phyloP scores from a whole-genome alignment of 2,113 vertebrate species.

The Ptilorrhoa leucosticta region DNA sequence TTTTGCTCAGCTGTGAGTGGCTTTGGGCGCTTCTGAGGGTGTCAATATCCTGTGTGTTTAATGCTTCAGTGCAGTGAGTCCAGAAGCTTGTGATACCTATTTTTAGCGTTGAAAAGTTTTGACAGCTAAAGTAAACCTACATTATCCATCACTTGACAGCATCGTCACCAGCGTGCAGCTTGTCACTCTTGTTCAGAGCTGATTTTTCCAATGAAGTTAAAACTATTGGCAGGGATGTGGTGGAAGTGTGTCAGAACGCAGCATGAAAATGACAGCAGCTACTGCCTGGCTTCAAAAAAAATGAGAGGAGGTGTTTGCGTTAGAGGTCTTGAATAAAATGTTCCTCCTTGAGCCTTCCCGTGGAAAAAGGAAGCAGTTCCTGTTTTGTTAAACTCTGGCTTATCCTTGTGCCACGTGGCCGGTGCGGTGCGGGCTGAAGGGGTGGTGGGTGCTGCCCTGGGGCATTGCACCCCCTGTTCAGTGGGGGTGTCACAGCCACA shows the following conservation, averaged over 20 bases:
- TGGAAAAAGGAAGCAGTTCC: neutral
- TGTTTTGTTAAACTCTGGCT: neutral
- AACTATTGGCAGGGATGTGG: neutral
- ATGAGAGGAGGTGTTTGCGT: neutral
- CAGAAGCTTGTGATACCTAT: conserved; percentile 28
- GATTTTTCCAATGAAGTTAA: neutral
- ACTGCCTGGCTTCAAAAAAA: neutral
- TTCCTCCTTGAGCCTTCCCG: neutral
- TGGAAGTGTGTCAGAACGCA: neutral
- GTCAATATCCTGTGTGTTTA: neutral
- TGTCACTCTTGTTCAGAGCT: conserved; percentile 23
- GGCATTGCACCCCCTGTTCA: neutral
- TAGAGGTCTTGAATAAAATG: neutral
- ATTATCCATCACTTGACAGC: conserved; percentile 7
- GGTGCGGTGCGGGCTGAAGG: neutral
- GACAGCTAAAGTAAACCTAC: conserved; percentile 12
- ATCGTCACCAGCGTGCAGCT: neutral
- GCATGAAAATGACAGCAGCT: conserved; percentile 8
- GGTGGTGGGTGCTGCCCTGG: rapidly evolving
- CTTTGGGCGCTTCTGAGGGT: neutral
- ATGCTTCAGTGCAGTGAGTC: neutral
- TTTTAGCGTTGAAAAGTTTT: conserved; percentile 38
- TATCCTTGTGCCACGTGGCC: rapidly evolving
- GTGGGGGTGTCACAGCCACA: rapidly evolving
- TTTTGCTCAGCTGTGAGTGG: neutral